A percentile compares a stretch with the other conserved stretches of the same genome.
Evolutionary conservation across 1,140 invertebrate species (phyloP).

Genomic region (Euura saliciscinereae): DNA sequence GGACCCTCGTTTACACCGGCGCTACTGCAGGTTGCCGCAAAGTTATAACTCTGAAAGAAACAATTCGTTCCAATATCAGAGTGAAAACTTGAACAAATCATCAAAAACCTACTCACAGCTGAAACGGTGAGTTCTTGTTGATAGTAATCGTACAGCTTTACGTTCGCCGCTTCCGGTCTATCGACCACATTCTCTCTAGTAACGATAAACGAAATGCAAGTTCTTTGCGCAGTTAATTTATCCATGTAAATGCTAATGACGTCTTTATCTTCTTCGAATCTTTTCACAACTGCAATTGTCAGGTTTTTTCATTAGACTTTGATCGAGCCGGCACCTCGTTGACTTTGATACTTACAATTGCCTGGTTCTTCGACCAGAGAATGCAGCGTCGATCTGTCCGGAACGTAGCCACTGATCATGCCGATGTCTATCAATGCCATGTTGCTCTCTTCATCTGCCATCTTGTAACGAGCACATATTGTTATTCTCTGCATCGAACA

Average conservation of each 20-base stretch:
- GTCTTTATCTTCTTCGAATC: conserved; percentile 61
- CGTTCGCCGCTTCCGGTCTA: conserved; percentile 65
- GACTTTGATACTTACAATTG: conserved; percentile 49
- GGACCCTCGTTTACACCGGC: conserved; percentile 35
- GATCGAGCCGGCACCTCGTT: neutral
- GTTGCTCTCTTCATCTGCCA: conserved; percentile 59
- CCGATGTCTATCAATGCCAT: conserved; percentile 71
- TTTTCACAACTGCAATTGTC: conserved; percentile 57
- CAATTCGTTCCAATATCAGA: neutral
- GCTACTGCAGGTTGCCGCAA: conserved; percentile 44
- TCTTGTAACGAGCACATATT: conserved; percentile 53
- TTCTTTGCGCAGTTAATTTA: conserved; percentile 56
- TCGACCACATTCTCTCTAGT: conserved; percentile 51
- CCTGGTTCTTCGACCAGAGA: conserved; percentile 50
- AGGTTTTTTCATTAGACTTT: conserved; percentile 14
- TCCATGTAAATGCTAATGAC: conserved; percentile 60
- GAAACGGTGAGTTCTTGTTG: conserved; percentile 57
- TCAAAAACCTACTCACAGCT: conserved; percentile 21
- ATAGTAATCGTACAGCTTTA: conserved; percentile 77
- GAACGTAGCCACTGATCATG: conserved; percentile 70
- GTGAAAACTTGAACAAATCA: conserved; percentile 17
- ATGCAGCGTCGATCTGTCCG: conserved; percentile 61
- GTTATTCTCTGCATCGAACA: conserved; percentile 52
- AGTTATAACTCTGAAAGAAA: conserved; percentile 43
- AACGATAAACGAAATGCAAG: conserved; percentile 58